Percentiles rank a stretch among this genome's conserved stretches.
Evolutionary conservation across 2,113 vertebrate species (phyloP).

Genomic region (Psettodes erumei): DNA sequence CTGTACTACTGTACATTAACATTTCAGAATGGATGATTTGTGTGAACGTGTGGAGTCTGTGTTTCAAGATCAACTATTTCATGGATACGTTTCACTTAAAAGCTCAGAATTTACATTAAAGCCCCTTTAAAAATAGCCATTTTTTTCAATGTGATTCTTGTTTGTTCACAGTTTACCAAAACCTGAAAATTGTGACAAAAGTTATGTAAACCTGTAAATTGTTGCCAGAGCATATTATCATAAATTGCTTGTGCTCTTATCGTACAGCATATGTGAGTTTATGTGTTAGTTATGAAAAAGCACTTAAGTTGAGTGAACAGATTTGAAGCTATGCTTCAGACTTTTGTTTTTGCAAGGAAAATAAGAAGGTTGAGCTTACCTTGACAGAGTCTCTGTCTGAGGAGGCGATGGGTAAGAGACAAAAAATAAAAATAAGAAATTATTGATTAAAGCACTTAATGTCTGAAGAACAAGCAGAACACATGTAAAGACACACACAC

Average conservation of each 20-base stretch:
- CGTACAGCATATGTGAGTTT: background rate
- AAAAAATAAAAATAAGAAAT: conserved; percentile 14
- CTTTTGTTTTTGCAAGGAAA: background rate
- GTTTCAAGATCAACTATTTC: background rate
- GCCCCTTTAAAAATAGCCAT: background rate
- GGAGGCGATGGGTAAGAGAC: conserved; percentile 5
- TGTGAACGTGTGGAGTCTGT: background rate
- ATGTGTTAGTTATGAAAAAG: background rate
- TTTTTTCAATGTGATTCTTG: background rate
- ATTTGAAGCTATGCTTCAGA: background rate
- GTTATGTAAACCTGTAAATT: background rate
- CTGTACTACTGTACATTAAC: no score
- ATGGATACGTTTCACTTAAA: background rate
- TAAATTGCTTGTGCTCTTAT: background rate
- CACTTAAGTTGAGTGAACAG: background rate
- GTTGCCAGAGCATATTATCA: background rate
- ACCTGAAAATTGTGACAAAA: background rate
- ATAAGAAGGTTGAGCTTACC: conserved; percentile 61
- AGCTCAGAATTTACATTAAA: background rate
- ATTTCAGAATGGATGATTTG: background rate
- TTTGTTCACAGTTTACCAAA: background rate
- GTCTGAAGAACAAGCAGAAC: conserved; percentile 8
- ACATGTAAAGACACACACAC: background rate
- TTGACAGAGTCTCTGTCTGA: conserved; percentile 81
- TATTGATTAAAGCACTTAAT: conserved; percentile 27